Conservation (phyloP, 2,797 vertebrate species). For the Cercopithecus petaurista region DNA sequence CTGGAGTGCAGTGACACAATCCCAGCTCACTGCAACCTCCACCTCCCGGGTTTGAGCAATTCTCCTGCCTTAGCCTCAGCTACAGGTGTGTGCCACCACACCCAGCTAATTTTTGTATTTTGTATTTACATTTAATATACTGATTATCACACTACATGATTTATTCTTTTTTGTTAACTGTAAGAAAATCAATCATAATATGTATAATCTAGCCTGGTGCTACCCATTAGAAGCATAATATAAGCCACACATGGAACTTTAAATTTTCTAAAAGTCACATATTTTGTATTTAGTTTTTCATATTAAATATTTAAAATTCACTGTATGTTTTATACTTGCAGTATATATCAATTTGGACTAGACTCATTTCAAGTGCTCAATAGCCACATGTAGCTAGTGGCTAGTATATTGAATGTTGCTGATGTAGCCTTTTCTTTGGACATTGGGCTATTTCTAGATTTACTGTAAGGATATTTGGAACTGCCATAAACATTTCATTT, state of each 20-base stretch:
- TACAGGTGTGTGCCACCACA: background rate
- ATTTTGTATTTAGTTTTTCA: constrained; percentile 12
- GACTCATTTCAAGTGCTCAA: background rate
- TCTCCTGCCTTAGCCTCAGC: background rate
- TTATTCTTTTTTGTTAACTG: background rate
- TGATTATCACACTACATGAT: background rate
- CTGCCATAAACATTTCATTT: background rate
- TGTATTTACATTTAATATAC: background rate
- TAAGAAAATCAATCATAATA: background rate
- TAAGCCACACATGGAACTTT: background rate
- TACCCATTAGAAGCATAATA: background rate
- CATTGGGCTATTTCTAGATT: background rate
- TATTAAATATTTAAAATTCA: background rate
- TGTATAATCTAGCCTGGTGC: background rate
- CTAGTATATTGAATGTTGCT: background rate
- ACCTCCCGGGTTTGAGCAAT: background rate
- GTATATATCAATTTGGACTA: background rate
- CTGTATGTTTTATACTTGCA: background rate
- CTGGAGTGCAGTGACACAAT: background rate
- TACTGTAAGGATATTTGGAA: background rate
- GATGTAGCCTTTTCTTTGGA: background rate
- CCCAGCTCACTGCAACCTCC: background rate
- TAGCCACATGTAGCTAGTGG: background rate
- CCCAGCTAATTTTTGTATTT: background rate
- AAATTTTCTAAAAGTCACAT: background rate